Conservation (phyloP, 2,888 invertebrate species). For the Cryptocephalus primarius region DNA sequence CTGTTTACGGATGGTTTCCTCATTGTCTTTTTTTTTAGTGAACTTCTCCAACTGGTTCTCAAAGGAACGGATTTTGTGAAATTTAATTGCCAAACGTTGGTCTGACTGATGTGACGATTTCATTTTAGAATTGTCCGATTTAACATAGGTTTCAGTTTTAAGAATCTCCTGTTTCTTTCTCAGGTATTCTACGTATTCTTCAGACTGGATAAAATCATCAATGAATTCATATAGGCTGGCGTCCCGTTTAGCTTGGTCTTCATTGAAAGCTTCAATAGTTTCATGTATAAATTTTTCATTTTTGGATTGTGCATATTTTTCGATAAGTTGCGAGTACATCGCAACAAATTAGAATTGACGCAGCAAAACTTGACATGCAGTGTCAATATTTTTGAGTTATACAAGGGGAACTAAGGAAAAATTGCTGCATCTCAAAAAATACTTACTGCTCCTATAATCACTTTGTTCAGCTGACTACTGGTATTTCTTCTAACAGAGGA, state of each 20-base stretch:
- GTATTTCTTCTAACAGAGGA: conserved; percentile 79
- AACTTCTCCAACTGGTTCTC: neutral
- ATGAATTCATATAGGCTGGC: neutral
- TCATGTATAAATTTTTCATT: neutral
- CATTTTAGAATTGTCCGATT: too few relatives aligned
- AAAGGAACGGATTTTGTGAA: neutral
- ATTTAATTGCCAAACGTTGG: too few relatives aligned
- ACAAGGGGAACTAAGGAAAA: too few relatives aligned
- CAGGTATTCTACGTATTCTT: neutral
- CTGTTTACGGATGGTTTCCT: neutral
- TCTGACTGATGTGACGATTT: too few relatives aligned
- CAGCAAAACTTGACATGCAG: neutral
- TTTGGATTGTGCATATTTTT: neutral
- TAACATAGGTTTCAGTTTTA: neutral
- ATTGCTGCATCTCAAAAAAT: too few relatives aligned
- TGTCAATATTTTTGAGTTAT: too few relatives aligned
- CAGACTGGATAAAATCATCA: neutral
- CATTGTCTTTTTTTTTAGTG: neutral
- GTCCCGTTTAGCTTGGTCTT: neutral
- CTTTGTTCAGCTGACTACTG: conserved; percentile 71
- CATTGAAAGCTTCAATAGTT: neutral
- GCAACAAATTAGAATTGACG: neutral
- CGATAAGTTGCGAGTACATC: too few relatives aligned
- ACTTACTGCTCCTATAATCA: conserved; percentile 72
- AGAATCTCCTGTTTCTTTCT: neutral